Percentiles rank a stretch among this genome's conserved stretches.
These are phyloP conservation scores for Stenurella melanura DNA, from an alignment of 2,888 invertebrate species.

Conservation along the genomic window DNA sequence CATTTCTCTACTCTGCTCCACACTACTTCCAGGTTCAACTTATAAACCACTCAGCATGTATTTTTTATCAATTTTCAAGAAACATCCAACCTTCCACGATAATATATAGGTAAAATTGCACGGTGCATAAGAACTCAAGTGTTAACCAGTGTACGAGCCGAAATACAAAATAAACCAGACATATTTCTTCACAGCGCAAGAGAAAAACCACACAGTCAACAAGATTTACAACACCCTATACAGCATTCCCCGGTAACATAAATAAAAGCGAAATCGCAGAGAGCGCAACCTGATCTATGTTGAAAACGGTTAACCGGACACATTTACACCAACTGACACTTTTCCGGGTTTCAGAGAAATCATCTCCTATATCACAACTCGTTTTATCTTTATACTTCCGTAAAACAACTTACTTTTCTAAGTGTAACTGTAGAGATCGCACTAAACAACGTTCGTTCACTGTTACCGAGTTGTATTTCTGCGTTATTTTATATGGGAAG, in stretches of 20 bases:
- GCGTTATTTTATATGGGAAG: conserved; percentile 44
- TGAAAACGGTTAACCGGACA: conserved; percentile 23
- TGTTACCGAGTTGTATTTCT: conserved; percentile 45
- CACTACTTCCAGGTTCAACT: too few species aligned
- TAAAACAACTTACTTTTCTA: conserved; percentile 44
- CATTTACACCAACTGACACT: conserved; percentile 50
- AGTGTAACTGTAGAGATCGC: conserved; percentile 37
- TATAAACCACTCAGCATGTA: too few species aligned
- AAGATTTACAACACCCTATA: neutral
- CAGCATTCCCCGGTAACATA: conserved; percentile 9
- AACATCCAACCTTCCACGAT: too few species aligned
- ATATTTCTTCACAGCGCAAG: neutral
- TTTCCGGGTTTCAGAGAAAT: conserved; percentile 43
- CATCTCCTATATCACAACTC: conserved; percentile 36
- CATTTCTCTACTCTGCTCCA: too few species aligned
- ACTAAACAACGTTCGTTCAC: conserved; percentile 43
- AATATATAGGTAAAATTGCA: too few species aligned
- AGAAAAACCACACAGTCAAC: neutral
- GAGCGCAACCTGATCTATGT: conserved; percentile 4
- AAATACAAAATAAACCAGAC: neutral
- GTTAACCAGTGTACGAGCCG: neutral
- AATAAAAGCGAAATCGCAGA: conserved; percentile 22
- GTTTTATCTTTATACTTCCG: conserved; percentile 44
- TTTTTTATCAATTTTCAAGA: too few species aligned
- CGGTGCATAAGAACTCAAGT: too few species aligned